These are phyloP conservation scores for Campaea margaritaria DNA, from an alignment of 2,888 invertebrate species.

Conservation along the genomic window DNA sequence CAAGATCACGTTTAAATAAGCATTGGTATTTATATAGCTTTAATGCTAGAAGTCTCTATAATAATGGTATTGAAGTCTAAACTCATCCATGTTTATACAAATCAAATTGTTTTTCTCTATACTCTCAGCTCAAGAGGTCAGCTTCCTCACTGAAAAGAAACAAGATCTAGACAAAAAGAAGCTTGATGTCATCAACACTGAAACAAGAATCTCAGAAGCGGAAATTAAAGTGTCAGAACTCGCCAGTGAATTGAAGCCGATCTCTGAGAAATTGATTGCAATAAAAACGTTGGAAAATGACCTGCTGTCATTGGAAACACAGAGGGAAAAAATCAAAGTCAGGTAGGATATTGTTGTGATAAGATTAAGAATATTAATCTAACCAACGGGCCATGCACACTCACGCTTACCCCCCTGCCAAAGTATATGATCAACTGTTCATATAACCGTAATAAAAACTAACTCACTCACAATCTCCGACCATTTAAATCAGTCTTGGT, in stretches of 20 bases:
- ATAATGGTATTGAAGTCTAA: too few relatives aligned
- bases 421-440: too few relatives aligned
- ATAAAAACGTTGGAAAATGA: constrained; percentile 83
- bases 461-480: too few relatives aligned
- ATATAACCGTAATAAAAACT: too few relatives aligned
- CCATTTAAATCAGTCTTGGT: too few relatives aligned
- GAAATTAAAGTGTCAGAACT: constrained; percentile 85
- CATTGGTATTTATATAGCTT: too few relatives aligned
- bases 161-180: constrained; percentile 86
- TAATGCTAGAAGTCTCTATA: too few relatives aligned
- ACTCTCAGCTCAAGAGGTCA: constrained; percentile 78
- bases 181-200: constrained; percentile 82
- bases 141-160: constrained; percentile 83
- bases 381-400: too few relatives aligned
- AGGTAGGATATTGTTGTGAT: constrained; percentile 66
- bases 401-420: too few relatives aligned
- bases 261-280: constrained; percentile 80
- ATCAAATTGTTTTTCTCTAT: background rate
- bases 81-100: too few relatives aligned
- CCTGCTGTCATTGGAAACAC: constrained; percentile 79
- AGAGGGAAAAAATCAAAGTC: constrained; percentile 84
- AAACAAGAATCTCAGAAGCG: constrained; percentile 86
- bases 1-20: too few relatives aligned
- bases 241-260: constrained; percentile 82
- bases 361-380: background rate